phyloP scores from a whole-genome alignment of 2,113 vertebrate species.

The Nothocercus nigrocapillus region DNA sequence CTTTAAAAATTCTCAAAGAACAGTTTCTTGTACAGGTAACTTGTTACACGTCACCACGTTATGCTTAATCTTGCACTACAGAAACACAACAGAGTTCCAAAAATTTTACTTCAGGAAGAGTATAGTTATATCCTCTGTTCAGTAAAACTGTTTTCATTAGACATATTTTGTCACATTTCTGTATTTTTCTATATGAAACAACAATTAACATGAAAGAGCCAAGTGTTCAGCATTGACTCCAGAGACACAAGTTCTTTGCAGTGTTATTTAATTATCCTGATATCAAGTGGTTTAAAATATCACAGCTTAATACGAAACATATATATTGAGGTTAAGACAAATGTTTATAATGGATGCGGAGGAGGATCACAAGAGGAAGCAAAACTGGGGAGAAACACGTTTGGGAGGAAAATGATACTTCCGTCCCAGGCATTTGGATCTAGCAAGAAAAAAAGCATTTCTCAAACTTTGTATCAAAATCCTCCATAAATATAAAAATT shows the following conservation, averaged over 20 bases:
- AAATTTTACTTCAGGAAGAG: accelerated
- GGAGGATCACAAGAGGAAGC: neutral
- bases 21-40: neutral
- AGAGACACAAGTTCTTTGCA: neutral
- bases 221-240: neutral
- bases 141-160: neutral
- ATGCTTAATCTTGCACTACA: neutral
- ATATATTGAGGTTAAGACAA: neutral
- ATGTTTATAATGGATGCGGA: neutral
- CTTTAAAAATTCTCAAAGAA: neutral
- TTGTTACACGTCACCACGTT: accelerated
- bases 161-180: neutral
- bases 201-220: neutral
- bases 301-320: neutral
- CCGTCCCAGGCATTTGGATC: neutral
- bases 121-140: neutral
- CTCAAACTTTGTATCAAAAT: neutral
- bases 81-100: neutral
- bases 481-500: neutral
- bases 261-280: neutral
- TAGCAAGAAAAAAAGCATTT: neutral
- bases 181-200: neutral
- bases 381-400: neutral
- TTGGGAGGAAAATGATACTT: neutral
- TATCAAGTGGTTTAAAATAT: neutral